Conservation (phyloP, 2,888 invertebrate species). For the Caprella mutica region DNA sequence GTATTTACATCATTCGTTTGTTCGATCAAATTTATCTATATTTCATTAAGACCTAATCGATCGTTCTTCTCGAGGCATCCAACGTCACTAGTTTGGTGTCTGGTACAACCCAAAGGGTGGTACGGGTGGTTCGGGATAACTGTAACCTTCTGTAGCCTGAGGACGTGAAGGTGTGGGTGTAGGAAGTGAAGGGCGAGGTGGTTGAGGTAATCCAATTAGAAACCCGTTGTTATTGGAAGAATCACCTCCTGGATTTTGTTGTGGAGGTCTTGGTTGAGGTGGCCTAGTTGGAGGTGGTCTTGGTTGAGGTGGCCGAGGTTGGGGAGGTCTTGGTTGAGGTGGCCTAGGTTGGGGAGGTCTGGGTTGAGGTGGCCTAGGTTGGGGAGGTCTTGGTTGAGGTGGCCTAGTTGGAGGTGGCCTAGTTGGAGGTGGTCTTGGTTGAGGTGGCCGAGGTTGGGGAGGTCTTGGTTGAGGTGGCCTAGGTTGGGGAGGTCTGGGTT, state of each 20-base stretch:
- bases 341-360: conserved; percentile 6
- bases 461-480: conserved; percentile 1
- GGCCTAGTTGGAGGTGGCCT: neutral
- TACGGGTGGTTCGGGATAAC: neutral
- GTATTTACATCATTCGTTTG: no score
- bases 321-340: neutral
- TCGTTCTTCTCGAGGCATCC: no score
- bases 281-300: neutral
- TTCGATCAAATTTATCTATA: no score
- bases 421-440: neutral
- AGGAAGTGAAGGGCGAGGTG: conserved; percentile 9
- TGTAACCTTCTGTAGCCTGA: neutral
- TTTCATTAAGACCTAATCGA: no score
- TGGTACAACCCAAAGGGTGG: conserved; percentile 9
- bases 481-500: conserved; percentile 1
- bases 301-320: neutral
- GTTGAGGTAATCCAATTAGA: neutral
- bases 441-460: neutral
- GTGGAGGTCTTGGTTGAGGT: neutral
- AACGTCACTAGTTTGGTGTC: conserved; percentile 13
- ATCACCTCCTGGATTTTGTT: neutral
- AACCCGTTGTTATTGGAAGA: neutral
- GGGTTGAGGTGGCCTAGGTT: neutral
- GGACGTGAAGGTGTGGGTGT: conserved; percentile 8
- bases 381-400: neutral